phyloP scores from a whole-genome alignment of 2,888 invertebrate genomes.

The Hyposoter didymator region DNA sequence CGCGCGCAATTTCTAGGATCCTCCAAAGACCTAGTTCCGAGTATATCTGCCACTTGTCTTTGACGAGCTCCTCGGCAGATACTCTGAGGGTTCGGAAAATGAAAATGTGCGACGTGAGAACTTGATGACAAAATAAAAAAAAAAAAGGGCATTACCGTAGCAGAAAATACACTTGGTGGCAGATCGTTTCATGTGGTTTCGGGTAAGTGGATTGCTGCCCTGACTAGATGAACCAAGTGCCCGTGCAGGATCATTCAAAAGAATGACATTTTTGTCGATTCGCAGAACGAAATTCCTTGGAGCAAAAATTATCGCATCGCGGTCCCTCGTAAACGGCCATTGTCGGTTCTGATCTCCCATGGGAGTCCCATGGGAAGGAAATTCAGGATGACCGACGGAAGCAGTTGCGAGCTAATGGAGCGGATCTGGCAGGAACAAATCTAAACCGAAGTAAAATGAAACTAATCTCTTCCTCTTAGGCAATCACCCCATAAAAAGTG shows the following conservation, averaged over 20 bases:
- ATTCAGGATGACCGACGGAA: not conserved
- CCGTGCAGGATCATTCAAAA: too few species aligned
- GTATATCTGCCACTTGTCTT: not conserved
- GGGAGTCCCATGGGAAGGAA: not conserved
- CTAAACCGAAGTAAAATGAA: constrained; percentile 23
- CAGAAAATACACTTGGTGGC: not conserved
- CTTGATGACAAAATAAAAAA: not conserved
- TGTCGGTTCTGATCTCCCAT: not conserved
- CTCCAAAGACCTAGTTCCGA: constrained; percentile 27
- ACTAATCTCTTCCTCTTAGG: not conserved
- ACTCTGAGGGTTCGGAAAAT: constrained; percentile 8
- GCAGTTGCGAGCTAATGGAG: constrained; percentile 35
- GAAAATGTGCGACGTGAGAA: not conserved
- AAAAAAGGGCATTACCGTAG: not conserved
- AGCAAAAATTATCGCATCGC: not conserved
- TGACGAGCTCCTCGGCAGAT: not conserved
- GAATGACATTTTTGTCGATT: not conserved
- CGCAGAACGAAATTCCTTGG: not conserved
- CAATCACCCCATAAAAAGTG: not conserved
- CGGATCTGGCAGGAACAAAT: constrained; percentile 29
- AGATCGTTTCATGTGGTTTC: not conserved
- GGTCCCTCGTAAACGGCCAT: not conserved
- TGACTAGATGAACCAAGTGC: too few species aligned
- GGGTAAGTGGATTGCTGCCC: too few species aligned
- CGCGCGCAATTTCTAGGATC: constrained; percentile 14